phyloP scores from a whole-genome alignment of 2,797 vertebrate species.

The Apogon talboti region DNA sequence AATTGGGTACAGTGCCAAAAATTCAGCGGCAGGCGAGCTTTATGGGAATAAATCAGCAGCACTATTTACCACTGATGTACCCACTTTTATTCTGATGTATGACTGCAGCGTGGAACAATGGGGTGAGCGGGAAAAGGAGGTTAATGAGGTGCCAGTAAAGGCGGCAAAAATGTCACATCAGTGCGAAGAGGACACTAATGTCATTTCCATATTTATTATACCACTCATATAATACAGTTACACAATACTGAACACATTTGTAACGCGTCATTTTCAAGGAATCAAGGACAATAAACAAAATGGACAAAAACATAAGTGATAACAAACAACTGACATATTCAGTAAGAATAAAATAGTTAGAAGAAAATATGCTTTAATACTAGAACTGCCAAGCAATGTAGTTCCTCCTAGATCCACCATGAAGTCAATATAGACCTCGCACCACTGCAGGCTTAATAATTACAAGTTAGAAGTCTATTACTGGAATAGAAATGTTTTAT shows the following conservation, averaged over 20 bases:
- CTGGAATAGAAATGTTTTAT: no score
- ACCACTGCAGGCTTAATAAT: no score
- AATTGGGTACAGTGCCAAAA: conserved; percentile 84
- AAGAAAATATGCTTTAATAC: no score
- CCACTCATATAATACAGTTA: conserved; percentile 23
- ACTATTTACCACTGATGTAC: conserved; percentile 49
- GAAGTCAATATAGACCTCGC: no score
- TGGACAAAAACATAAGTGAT: not conserved
- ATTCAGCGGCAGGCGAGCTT: conserved; percentile 51
- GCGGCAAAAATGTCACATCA: conserved; percentile 45
- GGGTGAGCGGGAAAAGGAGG: conserved; percentile 50
- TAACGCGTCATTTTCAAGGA: conserved; percentile 12
- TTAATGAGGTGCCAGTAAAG: conserved; percentile 59
- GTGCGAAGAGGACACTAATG: conserved; percentile 22
- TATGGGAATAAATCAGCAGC: conserved; percentile 62
- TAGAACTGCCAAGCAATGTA: no score
- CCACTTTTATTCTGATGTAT: conserved; percentile 57
- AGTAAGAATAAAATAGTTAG: no score
- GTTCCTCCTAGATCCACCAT: no score
- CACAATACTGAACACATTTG: not conserved
- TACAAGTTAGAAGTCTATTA: no score
- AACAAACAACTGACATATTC: not conserved
- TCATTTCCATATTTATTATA: conserved; percentile 13
- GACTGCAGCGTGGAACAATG: conserved; percentile 32
- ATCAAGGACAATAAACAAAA: not conserved